Evolutionary conservation across 2,797 vertebrate species (phyloP).

Genomic region (Onychomys torridus): DNA sequence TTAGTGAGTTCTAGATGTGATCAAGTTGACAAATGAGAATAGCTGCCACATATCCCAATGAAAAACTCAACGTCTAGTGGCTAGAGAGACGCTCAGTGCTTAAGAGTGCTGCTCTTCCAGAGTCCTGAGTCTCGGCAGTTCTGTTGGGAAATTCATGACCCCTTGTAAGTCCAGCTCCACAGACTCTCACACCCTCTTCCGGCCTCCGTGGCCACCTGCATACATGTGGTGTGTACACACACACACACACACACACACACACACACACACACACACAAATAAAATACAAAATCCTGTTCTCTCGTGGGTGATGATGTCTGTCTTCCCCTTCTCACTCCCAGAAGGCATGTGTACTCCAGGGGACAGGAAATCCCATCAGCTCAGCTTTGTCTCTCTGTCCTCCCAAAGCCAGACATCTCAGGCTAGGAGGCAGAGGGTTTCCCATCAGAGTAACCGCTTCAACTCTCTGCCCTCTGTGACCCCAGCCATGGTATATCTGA

Average conservation of each 20-base stretch:
- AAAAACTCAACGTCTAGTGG: neutral
- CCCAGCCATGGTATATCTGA: neutral
- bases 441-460: neutral
- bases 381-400: neutral
- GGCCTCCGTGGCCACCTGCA: neutral
- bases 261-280: too few relatives aligned
- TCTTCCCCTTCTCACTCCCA: neutral
- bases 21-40: neutral
- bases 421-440: neutral
- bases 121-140: neutral
- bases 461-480: neutral
- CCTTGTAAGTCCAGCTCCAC: neutral
- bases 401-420: neutral
- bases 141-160: neutral
- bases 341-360: neutral
- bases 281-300: too few relatives aligned
- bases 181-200: neutral
- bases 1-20: neutral
- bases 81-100: neutral
- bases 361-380: neutral
- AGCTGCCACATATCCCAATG: neutral
- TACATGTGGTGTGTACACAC: neutral
- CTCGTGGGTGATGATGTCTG: neutral
- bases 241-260: too few relatives aligned
- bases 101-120: neutral